Evolutionary conservation across 1,140 invertebrate genomes (phyloP), one percentile per base, ranked within the genome.

Genomic region (Drosophila orena): DNA sequence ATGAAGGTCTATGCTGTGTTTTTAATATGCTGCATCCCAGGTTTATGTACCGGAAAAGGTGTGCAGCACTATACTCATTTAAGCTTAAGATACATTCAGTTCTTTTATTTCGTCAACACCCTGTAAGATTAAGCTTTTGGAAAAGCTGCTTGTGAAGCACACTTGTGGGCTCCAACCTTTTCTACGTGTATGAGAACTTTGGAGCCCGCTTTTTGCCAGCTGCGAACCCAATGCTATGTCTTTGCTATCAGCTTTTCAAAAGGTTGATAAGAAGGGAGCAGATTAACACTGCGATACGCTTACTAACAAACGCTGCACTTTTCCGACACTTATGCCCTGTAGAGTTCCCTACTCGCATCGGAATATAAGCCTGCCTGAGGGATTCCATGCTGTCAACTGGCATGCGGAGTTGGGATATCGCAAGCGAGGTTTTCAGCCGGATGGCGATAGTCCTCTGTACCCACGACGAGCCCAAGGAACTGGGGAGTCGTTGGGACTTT

Each of bases 1-100:
- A 97, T 68, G 96, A 97, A 90, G 96, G 96, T 0, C 93, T 96
- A 0, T 97, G 96, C 88, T 97, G 96, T 91, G 95, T 96, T 8
- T 97, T 97, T 75, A 97, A 97, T 88, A 94, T 95, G 62, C 93
- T 97, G 2, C 94, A 96, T 50, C 92, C 94, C 11, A 93, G 95
- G 46, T 94, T 93, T 49, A 94, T 96, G 92, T 96, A 96, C 78
- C 93, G 90, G 59, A 76, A 80, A n/a, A 70, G 74, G 88, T 90
- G 59, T 17, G 66, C 20, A 35, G 17, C n/a, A n/a, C 0, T 14
- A 20, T 44, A 4, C 20, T n/a, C 17, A 35, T 15, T 35, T 20
- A 7, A n/a, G 3, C 24, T 27, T 17, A 0, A 8, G 5, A 20
- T 11, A 12, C 6, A 8, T 17, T 3, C 5, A 34, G 15, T n/a